Conservation (phyloP, 2,888 invertebrate genomes). For the Syrphus vitripennis region DNA sequence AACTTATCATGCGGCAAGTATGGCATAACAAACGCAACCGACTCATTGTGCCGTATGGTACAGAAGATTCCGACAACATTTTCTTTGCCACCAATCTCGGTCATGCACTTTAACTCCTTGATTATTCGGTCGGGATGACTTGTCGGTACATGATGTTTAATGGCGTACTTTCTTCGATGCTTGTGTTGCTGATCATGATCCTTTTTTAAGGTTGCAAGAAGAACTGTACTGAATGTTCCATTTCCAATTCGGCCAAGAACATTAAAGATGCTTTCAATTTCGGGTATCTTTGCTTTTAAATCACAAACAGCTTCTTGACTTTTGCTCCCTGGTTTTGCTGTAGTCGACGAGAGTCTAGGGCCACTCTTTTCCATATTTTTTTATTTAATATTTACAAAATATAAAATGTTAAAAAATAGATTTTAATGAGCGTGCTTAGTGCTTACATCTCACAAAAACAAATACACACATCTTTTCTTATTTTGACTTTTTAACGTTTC, state of each 20-base stretch:
- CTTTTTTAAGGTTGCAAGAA: slow-evolving; percentile 85
- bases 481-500: neutral
- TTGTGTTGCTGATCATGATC: slow-evolving; percentile 79
- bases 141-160: slow-evolving; percentile 94
- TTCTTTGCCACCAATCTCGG: slow-evolving; percentile 89
- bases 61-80: slow-evolving; percentile 91
- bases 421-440: neutral
- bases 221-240: slow-evolving; percentile 94
- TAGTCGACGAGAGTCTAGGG: slow-evolving; percentile 16
- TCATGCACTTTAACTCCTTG: slow-evolving; percentile 90
- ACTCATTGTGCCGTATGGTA: slow-evolving; percentile 89
- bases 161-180: slow-evolving; percentile 86
- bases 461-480: neutral
- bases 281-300: slow-evolving; percentile 82
- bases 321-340: neutral
- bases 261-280: slow-evolving; percentile 85
- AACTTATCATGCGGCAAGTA: slow-evolving; percentile 91
- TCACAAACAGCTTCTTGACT: slow-evolving; percentile 77
- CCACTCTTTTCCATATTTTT: slow-evolving; percentile 29
- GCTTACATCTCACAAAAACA: neutral
- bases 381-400: neutral
- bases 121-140: slow-evolving; percentile 91
- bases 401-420: neutral
- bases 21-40: slow-evolving; percentile 94
- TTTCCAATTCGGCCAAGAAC: slow-evolving; percentile 89